Evolutionary conservation across 2,113 vertebrate genomes (phyloP), one percentile per base, ranked within the genome.

Genomic region (Atrichornis clamosus): DNA sequence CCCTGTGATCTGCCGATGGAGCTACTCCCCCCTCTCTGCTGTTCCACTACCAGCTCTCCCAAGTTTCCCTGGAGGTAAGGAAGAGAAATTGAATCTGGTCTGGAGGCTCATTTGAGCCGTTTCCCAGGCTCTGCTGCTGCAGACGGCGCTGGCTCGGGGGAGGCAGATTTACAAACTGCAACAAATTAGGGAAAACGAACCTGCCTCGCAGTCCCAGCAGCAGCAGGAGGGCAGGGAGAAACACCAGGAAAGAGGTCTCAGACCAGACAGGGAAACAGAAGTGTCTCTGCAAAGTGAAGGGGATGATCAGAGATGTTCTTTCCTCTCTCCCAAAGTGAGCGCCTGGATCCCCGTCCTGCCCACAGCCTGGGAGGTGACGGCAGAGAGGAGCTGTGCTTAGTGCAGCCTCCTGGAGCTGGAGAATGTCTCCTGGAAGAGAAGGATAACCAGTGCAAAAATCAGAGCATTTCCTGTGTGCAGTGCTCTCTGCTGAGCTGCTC

Each of bases 91-190:
- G 83, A 53, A 89, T 65, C 79, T 42, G 88, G 22, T 78, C 74
- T 42, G 63, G 35, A 18, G 72, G 68, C 79, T 94, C 32, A 0
- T 30, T 9, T 5, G 72, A 86, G 92, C 76, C 55, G 0, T 90
- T 96, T 92, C 93, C 93, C 93, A 93, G 88, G 27, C 79, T 37
- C 67, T 22, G 5, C 85, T 33, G 42, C 94, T 68, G 91, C 94
- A 95, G 94, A 84, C 64, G 93, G 91, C 90, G 69, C 75, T 80
- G 91, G 79, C 92, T 81, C 84, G 15, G 85, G 72, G 83, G 52
- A 94, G 88, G 26, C 59, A 95, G 90, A 92, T 97, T 96, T 90
- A 96, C 95, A 90, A 84, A 94, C 90, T 87, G 92, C 87, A 75
- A 41, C 93, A 87, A 94, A 95, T 92, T 12, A 64, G 94, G 82